Evolutionary conservation across 2,888 invertebrate genomes (phyloP), one percentile per base, ranked within the genome.

Genomic region (Ephialtes manifestator): DNA sequence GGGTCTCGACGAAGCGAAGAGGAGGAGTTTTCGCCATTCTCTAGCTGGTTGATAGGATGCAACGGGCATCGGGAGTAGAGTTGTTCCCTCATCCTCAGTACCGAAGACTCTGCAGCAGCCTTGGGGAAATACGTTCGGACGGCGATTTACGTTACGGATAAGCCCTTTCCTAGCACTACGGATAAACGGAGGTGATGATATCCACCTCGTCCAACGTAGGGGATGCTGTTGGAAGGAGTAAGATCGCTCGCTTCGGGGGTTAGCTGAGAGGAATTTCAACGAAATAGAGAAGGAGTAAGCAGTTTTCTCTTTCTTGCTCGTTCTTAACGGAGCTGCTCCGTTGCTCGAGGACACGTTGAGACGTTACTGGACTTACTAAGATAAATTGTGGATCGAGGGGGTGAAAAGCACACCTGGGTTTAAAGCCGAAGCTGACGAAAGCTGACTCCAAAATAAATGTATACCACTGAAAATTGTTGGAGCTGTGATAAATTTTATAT

Each of bases 21-120:
- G 80, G 80, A 87, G 84, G 86, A 86, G 77, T 70, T 75, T 70
- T 78, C 81, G 71, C 81, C 84, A 74, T 84, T 84, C 84, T 63
- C 72, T 65, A 79, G 63, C 75, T 85, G 82, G 82, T 58, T 70
- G 75, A 75, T 81, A 81, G 55, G 18, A 46, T 31, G 35, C 51
- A 18, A 35, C 39, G 43, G 48, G 63, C 20, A 65, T 28, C 55
- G 71, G 71, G 60, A 81, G 84, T 75, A 15, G 51, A 85, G 82
- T 81, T 79, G 78, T 78, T 79, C 60, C 24, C 51, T 71, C 76
- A 65, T 76, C 76, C 65, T 24, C 76, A 35, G 35, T n/a, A 7
- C 51, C 20, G 51, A 13, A 20, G 65, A 76, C 53, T 53, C 20
- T 39, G 8, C 39, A 35, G 70, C 28, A 84, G 68, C 78, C 78